Conservation (phyloP, 2,797 vertebrate genomes). For the Sphenopsis melanotis region DNA sequence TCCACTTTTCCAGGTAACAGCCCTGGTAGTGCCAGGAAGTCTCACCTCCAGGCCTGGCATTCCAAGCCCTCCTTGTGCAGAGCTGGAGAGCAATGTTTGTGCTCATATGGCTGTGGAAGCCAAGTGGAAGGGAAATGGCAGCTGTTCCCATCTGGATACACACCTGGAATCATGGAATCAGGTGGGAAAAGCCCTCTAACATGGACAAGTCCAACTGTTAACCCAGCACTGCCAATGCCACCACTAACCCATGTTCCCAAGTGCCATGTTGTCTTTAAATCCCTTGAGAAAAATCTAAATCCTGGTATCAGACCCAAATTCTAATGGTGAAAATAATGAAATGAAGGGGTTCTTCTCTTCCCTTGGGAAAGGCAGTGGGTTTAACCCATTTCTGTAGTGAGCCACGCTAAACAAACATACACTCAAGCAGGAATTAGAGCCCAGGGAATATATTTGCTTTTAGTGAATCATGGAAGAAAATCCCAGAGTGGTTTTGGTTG, state of each 20-base stretch:
- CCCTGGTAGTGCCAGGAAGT: neutral
- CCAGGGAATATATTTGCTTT: neutral
- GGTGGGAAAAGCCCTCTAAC: neutral
- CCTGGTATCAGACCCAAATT: neutral
- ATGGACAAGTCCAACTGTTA: accelerated
- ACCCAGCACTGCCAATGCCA: neutral
- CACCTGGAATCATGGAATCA: neutral
- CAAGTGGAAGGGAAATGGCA: neutral
- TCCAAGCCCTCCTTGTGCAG: accelerated
- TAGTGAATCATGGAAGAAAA: neutral
- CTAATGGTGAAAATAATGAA: accelerated
- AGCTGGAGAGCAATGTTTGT: neutral
- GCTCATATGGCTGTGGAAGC: neutral
- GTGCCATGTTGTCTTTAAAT: neutral
- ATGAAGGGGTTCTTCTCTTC: neutral
- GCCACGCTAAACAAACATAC: neutral
- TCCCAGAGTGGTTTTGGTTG: neutral
- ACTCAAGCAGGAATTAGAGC: accelerated
- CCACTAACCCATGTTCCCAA: neutral
- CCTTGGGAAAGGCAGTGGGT: neutral
- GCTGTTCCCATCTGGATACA: neutral
- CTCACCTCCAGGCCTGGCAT: neutral
- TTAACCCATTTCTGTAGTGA: neutral
- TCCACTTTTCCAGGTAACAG: neutral
- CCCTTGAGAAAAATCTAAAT: neutral